Evolutionary conservation across 2,113 vertebrate genomes (phyloP), one percentile per base, ranked within the genome.

Genomic region (Willisornis vidua): DNA sequence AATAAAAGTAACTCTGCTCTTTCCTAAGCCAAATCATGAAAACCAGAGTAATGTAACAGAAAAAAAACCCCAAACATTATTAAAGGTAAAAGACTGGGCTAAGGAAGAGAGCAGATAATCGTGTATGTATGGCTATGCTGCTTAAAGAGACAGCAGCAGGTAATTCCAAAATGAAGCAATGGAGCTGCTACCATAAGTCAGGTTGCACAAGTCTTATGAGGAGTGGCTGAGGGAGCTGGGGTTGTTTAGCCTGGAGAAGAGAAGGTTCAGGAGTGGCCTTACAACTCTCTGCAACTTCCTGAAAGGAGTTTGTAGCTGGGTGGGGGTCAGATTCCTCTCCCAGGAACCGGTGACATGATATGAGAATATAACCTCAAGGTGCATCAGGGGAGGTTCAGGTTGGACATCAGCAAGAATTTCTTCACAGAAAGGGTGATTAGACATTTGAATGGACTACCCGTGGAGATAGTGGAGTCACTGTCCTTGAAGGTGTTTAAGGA

Each of bases 11-110:
- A 83, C 20, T 43, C 20, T 43, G 43, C 1, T 15, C 5, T 24
- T 78, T 84, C 26, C 17, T 54, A 70, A 92, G 15, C 4, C 48
- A 1, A 65, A 58, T 26, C 13, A 54, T 20, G 9, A 43, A 45
- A 46, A 19, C 45, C 23, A 57, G 14, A 70, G 6, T 39, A 82
- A 73, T 3, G 0, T 13, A 59, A 20, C 7, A 66, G 39, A 61
- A 89, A 28, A 22, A 45, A 0, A 45, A 0, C 0, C 1, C 5
- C 10, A 43, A 67, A 58, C 5, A 7, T 74, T n/a, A 71, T 22
- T 74, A 66, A 67, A 85, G 28, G 61, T 48, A 7, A 77, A 80
- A 77, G 67, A 39, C 3, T 16, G 3, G 16, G 23, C 26, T 63
- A 63, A 59, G 57, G 28, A 85, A 90, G 55, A 85, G 46, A 49